Evolutionary conservation across 37 sponge, comb jelly and placozoan genomes (phyloP), one percentile per base, ranked within the genome.

Genomic region (Mnemiopsis leidyi): DNA sequence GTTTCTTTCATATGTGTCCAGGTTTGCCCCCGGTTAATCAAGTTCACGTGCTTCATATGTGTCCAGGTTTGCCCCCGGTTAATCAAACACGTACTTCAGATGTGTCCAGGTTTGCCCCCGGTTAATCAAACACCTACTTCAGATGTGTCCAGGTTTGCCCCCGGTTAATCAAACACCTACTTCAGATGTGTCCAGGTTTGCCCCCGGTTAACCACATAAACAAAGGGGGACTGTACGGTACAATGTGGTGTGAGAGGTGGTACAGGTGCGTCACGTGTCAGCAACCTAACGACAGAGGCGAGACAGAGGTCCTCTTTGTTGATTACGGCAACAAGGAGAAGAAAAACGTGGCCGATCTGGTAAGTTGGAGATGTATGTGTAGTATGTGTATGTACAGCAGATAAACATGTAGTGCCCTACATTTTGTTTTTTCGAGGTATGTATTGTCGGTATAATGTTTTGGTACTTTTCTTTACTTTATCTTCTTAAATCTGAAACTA

Each of bases 1-100:
- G n/a, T n/a, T n/a, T n/a, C n/a, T n/a, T 48, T 48, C 35, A 77
- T 33, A 77, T 77, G 79, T 77, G 79, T 77, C 79, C 79, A 20
- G 36, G 26, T 9, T 36, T 77, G 21, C 79, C 79, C 2, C 79
- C 79, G 0, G 79, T 77, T 7, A 32, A 33, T 13, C 79, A 77
- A n/a, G n/a, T n/a, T n/a, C n/a, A n/a, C n/a, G n/a, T n/a, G n/a
- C n/a, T n/a, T n/a, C n/a, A n/a, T n/a, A n/a, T n/a, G n/a, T n/a
- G n/a, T n/a, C n/a, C n/a, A n/a, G n/a, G n/a, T n/a, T n/a, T n/a
- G n/a, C n/a, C n/a, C n/a, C n/a, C n/a, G n/a, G n/a, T n/a, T n/a
- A n/a, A n/a, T n/a, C n/a, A n/a, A n/a, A n/a, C n/a, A n/a, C n/a
- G n/a, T n/a, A n/a, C n/a, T n/a, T n/a, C n/a, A n/a, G n/a, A n/a